Conservation (phyloP, 2,113 vertebrate genomes). For the Himantopus leucocephalus region DNA sequence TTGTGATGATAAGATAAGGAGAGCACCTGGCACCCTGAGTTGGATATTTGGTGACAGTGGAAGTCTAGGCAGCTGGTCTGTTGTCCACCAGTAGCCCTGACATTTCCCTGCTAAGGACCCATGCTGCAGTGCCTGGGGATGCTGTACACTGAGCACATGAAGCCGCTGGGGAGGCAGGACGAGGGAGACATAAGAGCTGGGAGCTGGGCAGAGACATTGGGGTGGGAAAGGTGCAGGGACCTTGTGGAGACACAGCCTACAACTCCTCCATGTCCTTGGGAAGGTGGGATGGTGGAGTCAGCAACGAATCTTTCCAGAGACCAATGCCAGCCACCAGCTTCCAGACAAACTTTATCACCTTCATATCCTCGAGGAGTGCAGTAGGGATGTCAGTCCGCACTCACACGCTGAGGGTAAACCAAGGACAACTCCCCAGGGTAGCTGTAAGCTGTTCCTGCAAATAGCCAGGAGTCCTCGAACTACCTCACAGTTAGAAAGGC, state of each 20-base stretch:
- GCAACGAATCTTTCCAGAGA: neutral
- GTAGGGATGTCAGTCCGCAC: neutral
- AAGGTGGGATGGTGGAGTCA: neutral
- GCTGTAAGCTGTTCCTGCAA: neutral
- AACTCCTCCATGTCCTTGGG: neutral
- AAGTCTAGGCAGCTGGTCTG: neutral
- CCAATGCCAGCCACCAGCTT: neutral
- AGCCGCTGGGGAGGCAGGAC: neutral
- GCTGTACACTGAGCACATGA: neutral
- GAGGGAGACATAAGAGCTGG: neutral
- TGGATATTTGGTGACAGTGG: neutral
- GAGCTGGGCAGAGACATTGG: neutral
- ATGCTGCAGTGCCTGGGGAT: neutral
- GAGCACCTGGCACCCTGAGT: neutral
- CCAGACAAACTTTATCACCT: neutral
- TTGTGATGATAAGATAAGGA: neutral
- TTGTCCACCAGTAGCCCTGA: neutral
- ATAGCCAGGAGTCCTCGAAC: neutral
- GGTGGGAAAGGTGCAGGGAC: neutral
- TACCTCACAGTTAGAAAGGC: neutral
- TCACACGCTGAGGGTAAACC: neutral
- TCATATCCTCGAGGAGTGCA: neutral
- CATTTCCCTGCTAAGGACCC: neutral
- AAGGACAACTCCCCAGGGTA: neutral
- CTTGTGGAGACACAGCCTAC: neutral